A percentile compares a stretch with the other conserved stretches of the same genome.
Evolutionary conservation across 2,888 invertebrate genomes (phyloP).

Genomic region (Diarsia rubi): DNA sequence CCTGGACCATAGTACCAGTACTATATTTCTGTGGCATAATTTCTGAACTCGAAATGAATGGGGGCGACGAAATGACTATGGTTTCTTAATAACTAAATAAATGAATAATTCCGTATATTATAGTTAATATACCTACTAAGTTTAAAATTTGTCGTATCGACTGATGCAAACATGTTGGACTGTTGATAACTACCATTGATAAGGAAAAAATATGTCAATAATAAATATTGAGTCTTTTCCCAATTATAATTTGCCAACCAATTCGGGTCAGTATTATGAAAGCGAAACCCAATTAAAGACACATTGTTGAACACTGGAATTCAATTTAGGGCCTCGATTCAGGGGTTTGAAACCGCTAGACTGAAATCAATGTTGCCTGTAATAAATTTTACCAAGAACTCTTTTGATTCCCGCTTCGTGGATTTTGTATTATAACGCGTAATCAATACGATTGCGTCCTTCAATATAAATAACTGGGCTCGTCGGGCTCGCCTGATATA

Average conservation of each 20-base stretch:
- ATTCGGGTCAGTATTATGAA: constrained; percentile 13
- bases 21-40: neutral
- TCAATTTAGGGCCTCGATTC: constrained; percentile 3
- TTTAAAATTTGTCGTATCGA: neutral
- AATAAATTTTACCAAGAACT: neutral
- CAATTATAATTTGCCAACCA: constrained; percentile 25
- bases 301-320: constrained; percentile 4
- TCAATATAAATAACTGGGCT: neutral
- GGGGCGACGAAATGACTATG: neutral
- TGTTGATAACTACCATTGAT: constrained; percentile 31
- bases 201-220: constrained; percentile 29
- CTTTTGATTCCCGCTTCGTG: neutral
- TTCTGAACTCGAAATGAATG: neutral
- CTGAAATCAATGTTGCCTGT: constrained; percentile 3
- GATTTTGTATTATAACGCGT: neutral
- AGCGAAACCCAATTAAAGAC: constrained; percentile 22
- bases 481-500: no score
- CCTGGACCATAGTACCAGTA: no score
- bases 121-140: neutral
- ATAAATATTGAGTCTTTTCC: constrained; percentile 32
- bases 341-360: neutral
- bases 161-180: constrained; percentile 2
- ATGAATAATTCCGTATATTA: no score
- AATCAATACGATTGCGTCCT: neutral
- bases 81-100: neutral